These are phyloP conservation scores for Cepphus grylle DNA, from an alignment of 2,113 vertebrate genomes.

Conservation along the genomic window DNA sequence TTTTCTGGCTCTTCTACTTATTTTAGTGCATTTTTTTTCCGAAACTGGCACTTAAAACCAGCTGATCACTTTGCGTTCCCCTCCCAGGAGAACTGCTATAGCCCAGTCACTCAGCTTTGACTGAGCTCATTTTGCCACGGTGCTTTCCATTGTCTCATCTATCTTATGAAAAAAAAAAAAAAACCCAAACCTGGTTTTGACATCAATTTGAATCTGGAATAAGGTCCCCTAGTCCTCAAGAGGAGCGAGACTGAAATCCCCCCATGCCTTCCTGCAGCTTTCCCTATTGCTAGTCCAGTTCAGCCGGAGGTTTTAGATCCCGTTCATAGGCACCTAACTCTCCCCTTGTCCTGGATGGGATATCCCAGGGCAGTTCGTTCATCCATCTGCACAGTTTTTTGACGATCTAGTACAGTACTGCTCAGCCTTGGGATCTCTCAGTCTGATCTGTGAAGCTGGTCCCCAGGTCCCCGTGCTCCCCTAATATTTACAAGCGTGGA, in stretches of 20 bases:
- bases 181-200: background rate
- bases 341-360: background rate
- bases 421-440: background rate
- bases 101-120: background rate
- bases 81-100: background rate
- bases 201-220: background rate
- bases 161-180: background rate
- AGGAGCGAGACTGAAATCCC: background rate
- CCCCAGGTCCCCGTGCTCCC: background rate
- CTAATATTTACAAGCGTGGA: background rate
- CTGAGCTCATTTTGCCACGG: background rate
- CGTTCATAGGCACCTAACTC: background rate
- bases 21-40: background rate
- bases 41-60: background rate
- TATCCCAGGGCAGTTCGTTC: background rate
- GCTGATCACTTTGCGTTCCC: background rate
- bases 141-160: background rate
- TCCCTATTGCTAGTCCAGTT: background rate
- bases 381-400: background rate
- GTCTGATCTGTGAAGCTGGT: background rate
- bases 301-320: background rate
- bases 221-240: background rate
- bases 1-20: constrained; percentile 18
- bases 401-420: background rate
- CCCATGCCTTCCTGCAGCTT: background rate